Percentiles rank a stretch among this genome's conserved stretches.
These are phyloP conservation scores for Spinibarbus caldwelli DNA, from an alignment of 2,797 vertebrate species.

Conservation along the genomic window DNA sequence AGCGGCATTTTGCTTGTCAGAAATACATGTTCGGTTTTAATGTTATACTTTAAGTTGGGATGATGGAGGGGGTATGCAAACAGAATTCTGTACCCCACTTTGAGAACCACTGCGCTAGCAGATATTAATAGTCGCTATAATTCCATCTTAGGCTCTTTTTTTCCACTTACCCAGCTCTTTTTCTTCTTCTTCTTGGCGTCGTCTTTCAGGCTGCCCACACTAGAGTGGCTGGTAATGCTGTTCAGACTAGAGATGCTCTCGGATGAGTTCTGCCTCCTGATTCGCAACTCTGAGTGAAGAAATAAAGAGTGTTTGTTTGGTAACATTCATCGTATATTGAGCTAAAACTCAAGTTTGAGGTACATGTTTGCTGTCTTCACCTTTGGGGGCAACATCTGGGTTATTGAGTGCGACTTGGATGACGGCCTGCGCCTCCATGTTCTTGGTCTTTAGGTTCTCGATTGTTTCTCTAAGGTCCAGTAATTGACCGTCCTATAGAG, in stretches of 20 bases:
- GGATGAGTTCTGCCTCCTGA: slow-evolving; percentile 94
- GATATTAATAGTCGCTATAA: background rate
- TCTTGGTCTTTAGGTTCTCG: slow-evolving; percentile 87
- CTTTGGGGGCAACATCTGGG: slow-evolving; percentile 84
- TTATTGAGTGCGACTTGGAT: slow-evolving; percentile 91
- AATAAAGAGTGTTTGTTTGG: background rate
- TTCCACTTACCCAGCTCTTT: slow-evolving; percentile 90
- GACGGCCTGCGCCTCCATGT: slow-evolving; percentile 92
- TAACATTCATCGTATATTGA: background rate
- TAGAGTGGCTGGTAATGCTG: slow-evolving; percentile 95
- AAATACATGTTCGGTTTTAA: too few species aligned
- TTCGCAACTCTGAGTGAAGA: slow-evolving; percentile 81
- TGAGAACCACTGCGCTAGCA: too few species aligned
- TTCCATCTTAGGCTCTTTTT: background rate
- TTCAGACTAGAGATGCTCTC: slow-evolving; percentile 97
- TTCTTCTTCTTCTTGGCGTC: slow-evolving; percentile 98
- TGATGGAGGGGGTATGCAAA: too few species aligned
- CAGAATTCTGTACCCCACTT: too few species aligned
- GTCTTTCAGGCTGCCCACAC: slow-evolving; percentile 91
- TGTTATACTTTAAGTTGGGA: too few species aligned
- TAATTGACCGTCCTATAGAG: slow-evolving; percentile 87
- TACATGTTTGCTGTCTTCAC: slow-evolving; percentile 66
- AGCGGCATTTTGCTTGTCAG: too few species aligned
- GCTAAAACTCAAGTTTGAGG: background rate
- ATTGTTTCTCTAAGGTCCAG: slow-evolving; percentile 91